Evolutionary conservation across 2,113 vertebrate species (phyloP), one percentile per base, ranked within the genome.

Genomic region (Silurus asotus): DNA sequence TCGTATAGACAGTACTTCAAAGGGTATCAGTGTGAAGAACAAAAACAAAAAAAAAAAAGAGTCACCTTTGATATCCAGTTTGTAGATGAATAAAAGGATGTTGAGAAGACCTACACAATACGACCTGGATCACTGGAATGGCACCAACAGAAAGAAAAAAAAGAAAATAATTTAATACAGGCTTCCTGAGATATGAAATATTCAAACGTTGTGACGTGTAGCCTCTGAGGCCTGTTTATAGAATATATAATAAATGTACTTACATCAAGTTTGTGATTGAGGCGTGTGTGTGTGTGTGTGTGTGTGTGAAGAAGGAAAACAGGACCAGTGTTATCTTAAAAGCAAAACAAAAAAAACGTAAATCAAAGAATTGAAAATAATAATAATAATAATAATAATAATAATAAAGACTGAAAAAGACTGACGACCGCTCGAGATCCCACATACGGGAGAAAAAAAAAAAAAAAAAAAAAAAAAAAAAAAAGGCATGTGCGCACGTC

Each of bases 151-250:
- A 88, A 90, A 94, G 90, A 92, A 91, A 92, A 91, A 92, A 72
- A 90, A 92, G 92, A 84, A 94, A 93, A 72, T 20, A 37, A 37
- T 37, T 37, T 37, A 37, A 37, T 37, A 37, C 37, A 20, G 48
- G 84, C 84, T 97, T 97, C 96, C 96, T 97, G 96, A 97, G 96
- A 94, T 94, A 94, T 95, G 84, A 84, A 56, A 79, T 65, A 67
- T 87, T 82, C 25, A 55, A 69, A 69, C 51, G 88, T 87, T 93
- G 76, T 75, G 79, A 84, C 53, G 25, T 28, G 20, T 62, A 61
- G 86, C 55, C 61, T 79, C 75, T 81, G 56, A 85, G 81, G 84
- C 84, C 79, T 62, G 55, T 82, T 77, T 59, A 37, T 37, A 37
- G 2, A 37, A 37, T 17, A 20, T 55, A 64, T 13, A 5, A 4